phyloP scores from a whole-genome alignment of 2,888 invertebrate species.

The Heteromyza rotundicornis region DNA sequence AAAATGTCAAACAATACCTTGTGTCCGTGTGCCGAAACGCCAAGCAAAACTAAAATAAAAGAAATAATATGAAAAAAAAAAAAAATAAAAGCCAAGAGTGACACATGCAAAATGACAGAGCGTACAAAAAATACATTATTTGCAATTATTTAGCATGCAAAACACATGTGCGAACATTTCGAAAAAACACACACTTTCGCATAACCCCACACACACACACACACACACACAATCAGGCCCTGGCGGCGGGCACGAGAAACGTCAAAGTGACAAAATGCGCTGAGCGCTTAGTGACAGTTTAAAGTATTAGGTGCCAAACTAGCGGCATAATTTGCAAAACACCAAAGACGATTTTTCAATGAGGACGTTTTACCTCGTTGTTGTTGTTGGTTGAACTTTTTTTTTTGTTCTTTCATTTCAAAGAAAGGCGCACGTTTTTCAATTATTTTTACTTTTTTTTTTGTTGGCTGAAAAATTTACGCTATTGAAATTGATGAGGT shows the following conservation, averaged over 20 bases:
- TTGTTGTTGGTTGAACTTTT: too few species aligned
- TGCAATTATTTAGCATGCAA: conserved; percentile 52
- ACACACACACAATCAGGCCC: too few species aligned
- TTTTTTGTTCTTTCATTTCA: not conserved
- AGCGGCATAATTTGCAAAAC: conserved; percentile 5
- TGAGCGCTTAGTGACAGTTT: conserved; percentile 1
- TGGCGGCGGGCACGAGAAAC: too few species aligned
- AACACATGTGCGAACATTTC: conserved; percentile 39
- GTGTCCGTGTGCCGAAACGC: conserved; percentile 42
- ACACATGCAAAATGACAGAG: not conserved
- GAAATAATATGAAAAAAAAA: conserved; percentile 8
- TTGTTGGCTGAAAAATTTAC: conserved; percentile 10
- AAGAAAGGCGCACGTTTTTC: conserved; percentile 11
- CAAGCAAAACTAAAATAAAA: not conserved
- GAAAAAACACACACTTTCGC: not conserved
- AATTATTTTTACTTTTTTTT: conserved; percentile 3
- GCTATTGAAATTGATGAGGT: conserved; percentile 51
- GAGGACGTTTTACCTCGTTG: not conserved
- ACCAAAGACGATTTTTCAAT: not conserved
- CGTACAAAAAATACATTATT: conserved; percentile 26
- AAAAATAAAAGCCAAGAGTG: conserved; percentile 1
- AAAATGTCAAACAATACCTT: conserved; percentile 46
- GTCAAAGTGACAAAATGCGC: conserved; percentile 4
- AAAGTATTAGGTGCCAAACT: conserved; percentile 1
- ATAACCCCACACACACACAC: not conserved